These are phyloP conservation scores for Murina feae DNA, from an alignment of 2,113 vertebrate species.

Conservation along the genomic window DNA sequence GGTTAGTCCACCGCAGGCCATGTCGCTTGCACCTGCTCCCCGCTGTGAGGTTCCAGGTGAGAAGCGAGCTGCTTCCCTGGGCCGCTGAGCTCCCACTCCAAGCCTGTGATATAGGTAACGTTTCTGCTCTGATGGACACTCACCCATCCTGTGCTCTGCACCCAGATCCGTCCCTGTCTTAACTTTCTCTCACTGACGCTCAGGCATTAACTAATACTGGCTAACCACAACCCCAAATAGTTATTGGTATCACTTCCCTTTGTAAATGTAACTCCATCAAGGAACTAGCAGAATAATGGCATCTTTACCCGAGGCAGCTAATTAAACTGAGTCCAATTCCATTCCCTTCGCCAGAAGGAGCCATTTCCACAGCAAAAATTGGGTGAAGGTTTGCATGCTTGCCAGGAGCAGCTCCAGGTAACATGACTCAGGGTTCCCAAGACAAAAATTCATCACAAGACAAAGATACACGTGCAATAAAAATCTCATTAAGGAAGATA, in stretches of 20 bases:
- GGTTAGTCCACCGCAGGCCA: not conserved
- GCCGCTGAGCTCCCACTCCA: not conserved
- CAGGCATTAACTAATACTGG: conserved; percentile 86
- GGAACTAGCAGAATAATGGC: conserved; percentile 81
- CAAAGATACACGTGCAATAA: conserved; percentile 81
- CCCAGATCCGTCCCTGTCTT: conserved; percentile 75
- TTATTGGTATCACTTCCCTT: conserved; percentile 82
- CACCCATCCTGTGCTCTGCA: not conserved
- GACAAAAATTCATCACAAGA: conserved; percentile 83
- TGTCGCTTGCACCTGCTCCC: not conserved
- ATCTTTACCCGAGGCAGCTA: conserved; percentile 85
- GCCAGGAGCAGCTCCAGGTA: conserved; percentile 76
- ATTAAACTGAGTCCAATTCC: conserved; percentile 85
- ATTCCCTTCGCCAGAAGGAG: conserved; percentile 85
- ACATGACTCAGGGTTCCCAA: conserved; percentile 82
- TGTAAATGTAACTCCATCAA: conserved; percentile 82
- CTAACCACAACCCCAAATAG: conserved; percentile 81
- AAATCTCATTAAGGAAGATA: conserved; percentile 83
- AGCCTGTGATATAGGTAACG: conserved; percentile 50
- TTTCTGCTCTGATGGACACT: not conserved
- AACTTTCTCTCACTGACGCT: conserved; percentile 80
- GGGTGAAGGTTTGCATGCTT: conserved; percentile 73
- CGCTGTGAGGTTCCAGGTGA: not conserved
- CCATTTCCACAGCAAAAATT: conserved; percentile 82
- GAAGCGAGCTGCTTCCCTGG: not conserved